These are phyloP conservation scores for Chrosomus eos DNA, from an alignment of 2,797 vertebrate genomes.

Conservation along the genomic window DNA sequence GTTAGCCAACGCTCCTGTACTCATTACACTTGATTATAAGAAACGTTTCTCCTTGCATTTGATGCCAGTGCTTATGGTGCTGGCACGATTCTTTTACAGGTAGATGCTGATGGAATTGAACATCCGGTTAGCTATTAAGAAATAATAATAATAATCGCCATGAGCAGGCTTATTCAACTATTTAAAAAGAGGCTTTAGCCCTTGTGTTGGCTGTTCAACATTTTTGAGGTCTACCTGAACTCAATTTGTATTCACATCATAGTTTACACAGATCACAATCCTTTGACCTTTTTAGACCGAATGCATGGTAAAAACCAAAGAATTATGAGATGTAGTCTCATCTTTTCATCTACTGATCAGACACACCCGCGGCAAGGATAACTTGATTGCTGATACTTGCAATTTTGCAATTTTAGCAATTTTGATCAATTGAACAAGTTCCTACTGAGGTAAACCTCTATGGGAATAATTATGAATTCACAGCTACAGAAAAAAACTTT, in stretches of 20 bases:
- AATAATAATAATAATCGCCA: not conserved
- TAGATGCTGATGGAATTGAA: not conserved
- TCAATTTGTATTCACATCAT: not conserved
- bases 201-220: not conserved
- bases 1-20: too few species aligned
- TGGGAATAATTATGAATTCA: too few species aligned
- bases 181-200: not conserved
- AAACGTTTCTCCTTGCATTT: not conserved
- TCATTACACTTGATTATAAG: too few species aligned
- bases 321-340: not conserved
- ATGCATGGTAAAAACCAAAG: not conserved
- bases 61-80: not conserved
- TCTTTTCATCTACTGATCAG: too few species aligned
- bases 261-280: not conserved
- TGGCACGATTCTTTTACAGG: not conserved
- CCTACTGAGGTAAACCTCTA: too few species aligned
- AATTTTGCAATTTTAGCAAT: too few species aligned
- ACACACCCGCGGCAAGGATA: too few species aligned
- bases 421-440: too few species aligned
- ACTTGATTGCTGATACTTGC: too few species aligned
- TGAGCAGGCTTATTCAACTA: not conserved
- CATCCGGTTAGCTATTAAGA: not conserved
- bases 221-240: not conserved
- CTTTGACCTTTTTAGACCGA: not conserved
- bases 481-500: too few species aligned